Conservation (phyloP, 2,797 vertebrate species). For the Delichon dasypus region DNA sequence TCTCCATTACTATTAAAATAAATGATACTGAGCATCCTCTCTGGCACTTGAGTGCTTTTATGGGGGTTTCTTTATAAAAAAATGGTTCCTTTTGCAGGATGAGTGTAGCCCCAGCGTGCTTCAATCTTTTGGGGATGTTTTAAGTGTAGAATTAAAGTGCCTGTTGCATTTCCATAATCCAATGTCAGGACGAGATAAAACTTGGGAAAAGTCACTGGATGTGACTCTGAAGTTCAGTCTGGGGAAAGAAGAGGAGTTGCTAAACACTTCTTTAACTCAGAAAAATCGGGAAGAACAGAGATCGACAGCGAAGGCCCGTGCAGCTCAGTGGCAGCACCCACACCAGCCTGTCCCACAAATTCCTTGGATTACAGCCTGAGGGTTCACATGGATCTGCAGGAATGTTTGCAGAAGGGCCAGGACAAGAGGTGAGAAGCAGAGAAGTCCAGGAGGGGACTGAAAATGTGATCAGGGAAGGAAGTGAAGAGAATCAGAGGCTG, state of each 20-base stretch:
- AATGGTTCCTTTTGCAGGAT: background rate
- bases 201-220: background rate
- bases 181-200: background rate
- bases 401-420: no score
- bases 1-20: conserved; percentile 9
- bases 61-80: background rate
- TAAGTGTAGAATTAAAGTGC: background rate
- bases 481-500: background rate
- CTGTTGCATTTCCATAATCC: background rate
- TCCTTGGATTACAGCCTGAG: rapidly evolving
- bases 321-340: background rate
- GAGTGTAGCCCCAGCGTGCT: rapidly evolving
- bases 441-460: rapidly evolving
- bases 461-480: background rate
- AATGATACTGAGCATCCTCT: background rate
- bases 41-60: background rate
- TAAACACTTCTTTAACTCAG: background rate
- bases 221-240: background rate
- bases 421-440: background rate
- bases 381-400: background rate
- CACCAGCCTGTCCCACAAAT: background rate
- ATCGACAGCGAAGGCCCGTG: rapidly evolving
- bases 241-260: background rate
- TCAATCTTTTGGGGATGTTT: background rate
- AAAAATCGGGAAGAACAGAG: background rate